phyloP scores from a whole-genome alignment of 2,797 vertebrate genomes.

The Chelonia mydas region DNA sequence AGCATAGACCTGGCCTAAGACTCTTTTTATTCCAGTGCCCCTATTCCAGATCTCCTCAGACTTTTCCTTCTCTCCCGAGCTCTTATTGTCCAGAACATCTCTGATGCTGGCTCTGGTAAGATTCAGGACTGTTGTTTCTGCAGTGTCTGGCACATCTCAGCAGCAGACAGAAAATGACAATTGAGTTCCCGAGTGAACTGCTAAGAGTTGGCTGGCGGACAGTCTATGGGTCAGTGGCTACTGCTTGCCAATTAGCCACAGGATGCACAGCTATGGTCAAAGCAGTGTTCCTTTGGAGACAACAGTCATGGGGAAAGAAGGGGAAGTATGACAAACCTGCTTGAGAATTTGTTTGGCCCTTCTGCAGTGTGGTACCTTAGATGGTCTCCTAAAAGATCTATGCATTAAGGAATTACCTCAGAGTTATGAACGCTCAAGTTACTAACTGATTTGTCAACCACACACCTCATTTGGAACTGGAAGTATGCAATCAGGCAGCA shows the following conservation, averaged over 20 bases:
- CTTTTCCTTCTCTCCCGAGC: neutral
- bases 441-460: no score
- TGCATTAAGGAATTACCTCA: neutral
- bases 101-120: neutral
- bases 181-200: neutral
- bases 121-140: neutral
- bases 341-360: neutral
- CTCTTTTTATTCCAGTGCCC: no score
- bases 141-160: neutral
- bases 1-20: no score
- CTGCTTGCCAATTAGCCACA: neutral
- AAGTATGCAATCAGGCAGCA: no score
- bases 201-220: neutral
- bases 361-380: rapidly evolving
- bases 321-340: neutral
- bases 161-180: neutral
- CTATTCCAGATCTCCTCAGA: neutral
- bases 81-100: neutral
- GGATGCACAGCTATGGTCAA: neutral
- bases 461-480: no score
- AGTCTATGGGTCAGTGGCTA: neutral
- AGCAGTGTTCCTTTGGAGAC: neutral
- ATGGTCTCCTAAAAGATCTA: neutral
- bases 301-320: neutral
- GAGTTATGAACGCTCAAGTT: no score